A percentile compares a stretch with the other conserved stretches of the same genome.
Evolutionary conservation across 2,888 invertebrate genomes (phyloP).

Genomic region (Apodemia hepburni): DNA sequence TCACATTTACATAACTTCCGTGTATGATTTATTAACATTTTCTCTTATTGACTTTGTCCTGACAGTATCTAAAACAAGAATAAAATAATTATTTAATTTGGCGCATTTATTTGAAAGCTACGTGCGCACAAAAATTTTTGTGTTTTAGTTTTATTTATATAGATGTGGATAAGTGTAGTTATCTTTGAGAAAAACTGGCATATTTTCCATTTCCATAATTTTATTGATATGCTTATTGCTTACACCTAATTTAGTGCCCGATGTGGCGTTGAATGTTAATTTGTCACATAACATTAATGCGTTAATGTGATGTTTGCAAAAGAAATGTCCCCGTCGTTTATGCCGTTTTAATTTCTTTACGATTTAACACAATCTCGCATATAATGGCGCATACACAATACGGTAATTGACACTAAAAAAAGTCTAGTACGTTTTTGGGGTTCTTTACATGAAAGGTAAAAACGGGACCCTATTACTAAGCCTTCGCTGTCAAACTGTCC

Average conservation of each 20-base stretch:
- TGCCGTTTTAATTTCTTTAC: not conserved
- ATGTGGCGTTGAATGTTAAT: not conserved
- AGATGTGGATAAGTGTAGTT: not conserved
- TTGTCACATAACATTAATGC: not conserved
- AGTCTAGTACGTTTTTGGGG: no score
- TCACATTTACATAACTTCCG: no score
- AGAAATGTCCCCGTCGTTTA: not conserved
- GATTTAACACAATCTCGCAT: not conserved
- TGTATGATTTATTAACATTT: no score
- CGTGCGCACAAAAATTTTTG: no score
- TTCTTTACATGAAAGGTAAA: no score
- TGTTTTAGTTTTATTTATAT: no score
- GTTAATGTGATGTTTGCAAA: not conserved
- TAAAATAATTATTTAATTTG: no score
- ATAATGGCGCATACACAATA: not conserved
- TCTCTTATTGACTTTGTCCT: no score
- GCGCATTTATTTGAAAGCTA: no score
- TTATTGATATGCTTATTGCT: conserved; percentile 4
- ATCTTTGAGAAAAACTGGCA: not conserved
- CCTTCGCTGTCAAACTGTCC: no score
- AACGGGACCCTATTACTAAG: no score
- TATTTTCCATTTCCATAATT: conserved; percentile 1
- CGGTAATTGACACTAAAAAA: not conserved
- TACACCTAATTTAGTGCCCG: conserved; percentile 4
- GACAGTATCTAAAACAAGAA: no score